Evolutionary conservation across 2,888 invertebrate species (phyloP), one percentile per base, ranked within the genome.

Genomic region (Rhamnusium bicolor): DNA sequence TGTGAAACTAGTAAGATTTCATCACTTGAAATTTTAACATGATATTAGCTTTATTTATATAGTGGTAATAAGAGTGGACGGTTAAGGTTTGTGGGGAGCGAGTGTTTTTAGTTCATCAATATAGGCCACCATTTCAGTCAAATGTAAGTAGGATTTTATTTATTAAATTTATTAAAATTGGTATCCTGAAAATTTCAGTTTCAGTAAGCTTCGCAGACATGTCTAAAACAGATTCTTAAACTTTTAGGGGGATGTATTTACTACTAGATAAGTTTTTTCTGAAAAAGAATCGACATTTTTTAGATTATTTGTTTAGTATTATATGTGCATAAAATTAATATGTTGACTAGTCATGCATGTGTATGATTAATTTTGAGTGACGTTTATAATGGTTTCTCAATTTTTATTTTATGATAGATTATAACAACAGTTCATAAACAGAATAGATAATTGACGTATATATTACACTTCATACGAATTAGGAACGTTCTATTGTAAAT

Each of bases 1-100:
- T 71, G 66, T 66, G 71, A 66, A 71, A 66, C 66, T 56, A 66
- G 51, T 27, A 65, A 19, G 58, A 66, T 66, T 56, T 61, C 63
- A 49, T 60, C 71, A 71, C 66, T 71, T 60, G 51, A 46, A 65
- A 67, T 67, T 67, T 66, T 46, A 40, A 61, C 19, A 51, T 51
- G 27, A 53, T 32, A 32, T 47, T 47, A 1, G 10, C 14, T 40
- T 67, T 19, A 56, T 56, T 56, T 51, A 61, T 46, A 21, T 14
- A 14, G 40, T 56, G 54, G 10, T 24, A 5, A 10, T 66, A 40
- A 56, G 29, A 40, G 67, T 67, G 67, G 40, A 21, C 16, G 7
- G 67, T 24, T 21, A 40, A 46, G 32, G 14, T 5, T 14, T n/a
- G 0, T 18, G 65, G 0, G 24, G 12, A 12, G 18, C 16, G 63